These are phyloP conservation scores for Hypothenemus hampei DNA, from an alignment of 1,140 invertebrate genomes.

Conservation along the genomic window DNA sequence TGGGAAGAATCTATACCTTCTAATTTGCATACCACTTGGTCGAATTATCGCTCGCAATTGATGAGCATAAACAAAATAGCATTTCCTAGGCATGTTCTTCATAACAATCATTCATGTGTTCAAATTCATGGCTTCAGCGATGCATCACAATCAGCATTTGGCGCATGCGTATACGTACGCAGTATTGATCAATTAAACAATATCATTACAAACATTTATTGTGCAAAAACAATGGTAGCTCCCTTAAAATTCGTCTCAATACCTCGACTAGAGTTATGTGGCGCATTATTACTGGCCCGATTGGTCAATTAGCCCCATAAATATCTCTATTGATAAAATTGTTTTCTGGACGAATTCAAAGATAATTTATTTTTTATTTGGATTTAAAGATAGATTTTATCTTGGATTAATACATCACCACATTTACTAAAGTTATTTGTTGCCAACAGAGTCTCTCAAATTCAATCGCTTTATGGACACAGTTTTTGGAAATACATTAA, in stretches of 20 bases:
- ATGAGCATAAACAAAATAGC: conserved; percentile 7
- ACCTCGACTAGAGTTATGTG: conserved; percentile 34
- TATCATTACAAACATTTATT: conserved; percentile 11
- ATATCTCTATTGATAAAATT: too few species aligned
- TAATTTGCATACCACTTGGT: conserved; percentile 1
- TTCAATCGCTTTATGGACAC: conserved; percentile 4
- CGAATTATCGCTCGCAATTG: neutral
- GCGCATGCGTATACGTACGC: conserved; percentile 21
- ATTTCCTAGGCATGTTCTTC: neutral
- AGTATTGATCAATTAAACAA: conserved; percentile 25
- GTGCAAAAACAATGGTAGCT: conserved; percentile 32
- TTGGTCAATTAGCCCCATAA: too few species aligned
- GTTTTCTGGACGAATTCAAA: too few species aligned
- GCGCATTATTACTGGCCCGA: conserved; percentile 35
- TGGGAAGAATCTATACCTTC: neutral
- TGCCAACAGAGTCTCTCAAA: conserved; percentile 21
- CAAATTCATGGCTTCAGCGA: conserved; percentile 25
- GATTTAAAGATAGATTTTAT: too few species aligned
- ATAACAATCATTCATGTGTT: conserved; percentile 2
- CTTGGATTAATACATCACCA: conserved; percentile 26
- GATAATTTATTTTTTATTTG: too few species aligned
- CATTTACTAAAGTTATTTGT: conserved; percentile 18
- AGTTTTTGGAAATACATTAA: conserved; percentile 38
- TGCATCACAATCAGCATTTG: conserved; percentile 16
- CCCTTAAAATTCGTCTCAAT: conserved; percentile 32